Conservation (phyloP, 2,797 vertebrate genomes). For the Ambastaia sidthimunki region DNA sequence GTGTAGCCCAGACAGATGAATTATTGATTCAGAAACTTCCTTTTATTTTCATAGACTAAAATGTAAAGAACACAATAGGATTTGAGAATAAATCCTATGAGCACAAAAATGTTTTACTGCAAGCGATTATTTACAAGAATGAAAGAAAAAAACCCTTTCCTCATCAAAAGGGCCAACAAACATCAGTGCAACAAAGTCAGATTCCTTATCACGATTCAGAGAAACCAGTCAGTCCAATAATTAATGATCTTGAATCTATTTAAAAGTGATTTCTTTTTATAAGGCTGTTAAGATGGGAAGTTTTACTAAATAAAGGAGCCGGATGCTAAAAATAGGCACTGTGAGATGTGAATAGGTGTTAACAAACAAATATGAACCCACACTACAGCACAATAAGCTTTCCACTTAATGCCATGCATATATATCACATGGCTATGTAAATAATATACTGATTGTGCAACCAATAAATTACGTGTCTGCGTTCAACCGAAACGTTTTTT, state of each 20-base stretch:
- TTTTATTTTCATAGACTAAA: constrained; percentile 84
- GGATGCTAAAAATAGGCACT: constrained; percentile 61
- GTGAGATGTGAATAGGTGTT: constrained; percentile 60
- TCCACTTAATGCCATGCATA: constrained; percentile 67
- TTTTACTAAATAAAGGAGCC: constrained; percentile 48
- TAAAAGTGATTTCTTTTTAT: constrained; percentile 53
- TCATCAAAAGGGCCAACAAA: constrained; percentile 67
- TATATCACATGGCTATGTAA: constrained; percentile 59
- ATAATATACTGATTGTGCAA: constrained; percentile 59
- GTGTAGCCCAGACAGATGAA: constrained; percentile 10
- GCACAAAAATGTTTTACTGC: constrained; percentile 85
- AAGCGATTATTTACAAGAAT: constrained; percentile 83
- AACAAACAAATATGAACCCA: constrained; percentile 60
- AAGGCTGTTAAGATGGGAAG: constrained; percentile 57
- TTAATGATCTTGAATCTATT: constrained; percentile 10
- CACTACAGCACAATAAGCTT: constrained; percentile 44
- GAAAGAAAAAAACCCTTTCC: constrained; percentile 72
- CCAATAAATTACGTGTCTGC: constrained; percentile 31
- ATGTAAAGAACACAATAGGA: constrained; percentile 86
- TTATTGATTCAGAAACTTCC: constrained; percentile 77
- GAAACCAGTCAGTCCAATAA: constrained; percentile 26
- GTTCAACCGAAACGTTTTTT: constrained; percentile 35
- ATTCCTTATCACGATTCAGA: constrained; percentile 36
- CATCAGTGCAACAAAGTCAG: constrained; percentile 42
- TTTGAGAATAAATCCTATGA: constrained; percentile 87